These are phyloP conservation scores for Drosophila pegasa DNA, from an alignment of 2,888 invertebrate genomes.

Conservation along the genomic window DNA sequence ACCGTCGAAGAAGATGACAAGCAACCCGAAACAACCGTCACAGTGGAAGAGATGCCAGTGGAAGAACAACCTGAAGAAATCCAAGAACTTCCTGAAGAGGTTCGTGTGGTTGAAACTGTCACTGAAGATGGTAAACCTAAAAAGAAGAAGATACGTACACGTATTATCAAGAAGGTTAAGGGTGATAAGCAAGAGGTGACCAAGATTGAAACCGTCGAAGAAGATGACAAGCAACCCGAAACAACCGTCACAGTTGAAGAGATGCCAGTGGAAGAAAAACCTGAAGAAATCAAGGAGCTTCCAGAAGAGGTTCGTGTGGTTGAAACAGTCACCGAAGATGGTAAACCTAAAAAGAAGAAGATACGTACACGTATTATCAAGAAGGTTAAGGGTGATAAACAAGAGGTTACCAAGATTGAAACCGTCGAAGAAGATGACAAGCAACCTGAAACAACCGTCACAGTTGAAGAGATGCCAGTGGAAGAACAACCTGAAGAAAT, in stretches of 20 bases:
- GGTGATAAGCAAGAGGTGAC: constrained; percentile 39
- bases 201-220: constrained; percentile 38
- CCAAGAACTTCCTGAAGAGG: constrained; percentile 33
- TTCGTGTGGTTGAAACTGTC: constrained; percentile 25
- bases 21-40: constrained; percentile 36
- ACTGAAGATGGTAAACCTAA: constrained; percentile 36
- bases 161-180: constrained; percentile 36
- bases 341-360: constrained; percentile 36
- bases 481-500: constrained; percentile 23
- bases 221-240: constrained; percentile 32
- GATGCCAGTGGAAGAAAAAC: constrained; percentile 4
- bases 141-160: constrained; percentile 45
- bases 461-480: constrained; percentile 14
- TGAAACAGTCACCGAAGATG: constrained; percentile 25
- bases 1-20: constrained; percentile 44
- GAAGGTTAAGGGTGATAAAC: constrained; percentile 42
- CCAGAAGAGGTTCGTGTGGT: constrained; percentile 34
- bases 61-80: constrained; percentile 29
- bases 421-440: constrained; percentile 43
- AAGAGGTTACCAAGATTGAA: constrained; percentile 46
- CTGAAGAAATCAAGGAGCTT: constrained; percentile 27
- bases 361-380: constrained; percentile 37
- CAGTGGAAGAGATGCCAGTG: constrained; percentile 25
- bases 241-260: constrained; percentile 32
- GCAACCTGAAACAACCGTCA: constrained; percentile 30